A percentile compares a stretch with the other conserved stretches of the same genome.
phyloP scores from a whole-genome alignment of 2,888 invertebrate genomes.

The Eristalis pertinax region DNA sequence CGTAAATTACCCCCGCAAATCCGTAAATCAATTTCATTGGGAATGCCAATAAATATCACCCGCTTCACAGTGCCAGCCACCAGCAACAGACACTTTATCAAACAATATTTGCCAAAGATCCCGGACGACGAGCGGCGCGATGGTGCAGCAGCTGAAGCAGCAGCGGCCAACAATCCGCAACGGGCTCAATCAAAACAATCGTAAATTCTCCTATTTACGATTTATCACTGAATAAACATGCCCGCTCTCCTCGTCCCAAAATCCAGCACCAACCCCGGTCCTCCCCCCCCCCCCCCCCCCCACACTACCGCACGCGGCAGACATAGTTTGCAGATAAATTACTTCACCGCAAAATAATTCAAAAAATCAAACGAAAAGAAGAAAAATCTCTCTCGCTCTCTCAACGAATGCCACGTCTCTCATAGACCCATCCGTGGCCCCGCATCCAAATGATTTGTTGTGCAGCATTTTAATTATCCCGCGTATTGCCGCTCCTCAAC shows the following conservation, averaged over 20 bases:
- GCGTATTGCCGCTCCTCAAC: constrained; percentile 11
- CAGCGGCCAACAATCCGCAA: constrained; percentile 58
- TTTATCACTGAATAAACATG: constrained; percentile 70
- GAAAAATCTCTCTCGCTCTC: constrained; percentile 19
- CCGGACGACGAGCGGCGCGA: background rate
- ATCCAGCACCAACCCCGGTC: too few species aligned
- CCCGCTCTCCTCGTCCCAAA: background rate
- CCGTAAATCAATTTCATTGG: constrained; percentile 46
- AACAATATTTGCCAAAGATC: constrained; percentile 57
- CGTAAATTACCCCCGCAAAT: constrained; percentile 8
- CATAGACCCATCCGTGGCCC: constrained; percentile 56
- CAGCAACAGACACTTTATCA: constrained; percentile 57
- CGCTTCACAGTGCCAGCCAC: background rate
- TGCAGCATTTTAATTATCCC: constrained; percentile 64
- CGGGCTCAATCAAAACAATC: constrained; percentile 71
- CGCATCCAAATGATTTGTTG: constrained; percentile 67
- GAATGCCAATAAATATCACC: constrained; percentile 57
- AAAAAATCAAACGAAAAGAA: constrained; percentile 35
- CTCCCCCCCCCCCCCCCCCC: too few species aligned
- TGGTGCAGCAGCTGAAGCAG: background rate
- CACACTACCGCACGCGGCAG: too few species aligned
- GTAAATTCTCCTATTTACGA: constrained; percentile 68
- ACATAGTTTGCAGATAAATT: constrained; percentile 61
- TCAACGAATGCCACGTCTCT: constrained; percentile 59
- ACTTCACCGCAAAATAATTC: constrained; percentile 65